Evolutionary conservation across 2,113 vertebrate species (phyloP), one percentile per base, ranked within the genome.

Genomic region (Solea senegalensis): DNA sequence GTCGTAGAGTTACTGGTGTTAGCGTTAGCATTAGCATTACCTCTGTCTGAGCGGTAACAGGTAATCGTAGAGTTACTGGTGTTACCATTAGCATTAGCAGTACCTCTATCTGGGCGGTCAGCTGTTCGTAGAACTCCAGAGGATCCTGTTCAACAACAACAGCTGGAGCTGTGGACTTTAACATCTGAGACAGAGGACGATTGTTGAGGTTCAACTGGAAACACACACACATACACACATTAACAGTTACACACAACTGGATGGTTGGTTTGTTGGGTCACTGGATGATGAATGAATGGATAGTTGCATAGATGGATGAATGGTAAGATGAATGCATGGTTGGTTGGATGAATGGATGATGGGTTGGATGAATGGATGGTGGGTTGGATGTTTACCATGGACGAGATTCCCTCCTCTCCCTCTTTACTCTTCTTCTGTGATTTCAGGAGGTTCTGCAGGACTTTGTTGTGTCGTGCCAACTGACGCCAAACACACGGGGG

Each of bases 391-490:
- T 21, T 3, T 92, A 98, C 97, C 97, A 98, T 98, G 74, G 96
- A 98, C 3, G 96, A 97, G 85, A 98, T 96, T n/a, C 96, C 94
- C 52, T 98, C 97, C n/a, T 96, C 96, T 27, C 72, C 90, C 21
- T 97, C 96, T 79, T 95, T 95, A 59, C 87, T 94, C 48, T 95
- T 94, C 85, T 94, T 97, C 27, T 84, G 93, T 0, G 97, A 91
- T 74, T 96, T 98, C 85, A 99, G 91, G 76, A 98, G 93, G 74
- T 93, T 94, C 88, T 96, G 94, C 60, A 98, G 94, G 1, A 91
- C 86, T 69, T 95, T 98, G 90, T 98, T 99, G 93, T 98, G 97
- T 66, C 96, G 91, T 43, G 96, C 96, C 68, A 99, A 90, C 97
- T 99, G 89, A 1, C 74, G 45, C 84, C 16, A 82, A 59, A 73